Evolutionary conservation across 2,888 invertebrate genomes (phyloP).

Genomic region (Maniola hyperantus): DNA sequence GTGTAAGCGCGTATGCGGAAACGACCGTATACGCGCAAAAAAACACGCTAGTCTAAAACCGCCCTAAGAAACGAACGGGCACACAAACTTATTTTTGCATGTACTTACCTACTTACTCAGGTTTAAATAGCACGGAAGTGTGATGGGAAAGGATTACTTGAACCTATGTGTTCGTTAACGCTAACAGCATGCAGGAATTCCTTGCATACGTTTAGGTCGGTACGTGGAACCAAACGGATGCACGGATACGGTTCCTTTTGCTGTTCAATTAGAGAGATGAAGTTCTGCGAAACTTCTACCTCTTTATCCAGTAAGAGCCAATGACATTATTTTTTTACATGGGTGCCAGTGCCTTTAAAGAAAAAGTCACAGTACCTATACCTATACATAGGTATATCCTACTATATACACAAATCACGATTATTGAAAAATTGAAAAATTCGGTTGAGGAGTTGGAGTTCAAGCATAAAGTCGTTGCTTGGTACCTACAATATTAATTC

Average conservation of each 20-base stretch:
- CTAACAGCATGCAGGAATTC: conserved; percentile 17
- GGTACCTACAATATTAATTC: too few relatives aligned
- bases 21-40: too few relatives aligned
- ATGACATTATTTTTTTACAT: neutral
- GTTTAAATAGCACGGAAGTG: neutral
- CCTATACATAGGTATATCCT: too few relatives aligned
- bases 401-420: too few relatives aligned
- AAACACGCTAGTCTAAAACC: too few relatives aligned
- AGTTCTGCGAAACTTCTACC: neutral
- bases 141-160: neutral
- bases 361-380: too few relatives aligned
- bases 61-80: too few relatives aligned
- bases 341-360: neutral
- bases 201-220: neutral
- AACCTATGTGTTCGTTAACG: neutral
- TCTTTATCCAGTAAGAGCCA: neutral
- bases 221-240: conserved; percentile 4
- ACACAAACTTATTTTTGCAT: neutral
- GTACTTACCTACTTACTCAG: neutral
- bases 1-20: too few relatives aligned
- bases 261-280: conserved; percentile 5
- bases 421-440: too few relatives aligned
- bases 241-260: conserved; percentile 12
- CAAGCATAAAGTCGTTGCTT: too few relatives aligned
- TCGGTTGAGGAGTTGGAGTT: too few relatives aligned